A percentile compares a stretch with the other conserved stretches of the same genome.
Evolutionary conservation across 1,140 invertebrate genomes (phyloP).

Genomic region (Drosophila pseudoobscura): DNA sequence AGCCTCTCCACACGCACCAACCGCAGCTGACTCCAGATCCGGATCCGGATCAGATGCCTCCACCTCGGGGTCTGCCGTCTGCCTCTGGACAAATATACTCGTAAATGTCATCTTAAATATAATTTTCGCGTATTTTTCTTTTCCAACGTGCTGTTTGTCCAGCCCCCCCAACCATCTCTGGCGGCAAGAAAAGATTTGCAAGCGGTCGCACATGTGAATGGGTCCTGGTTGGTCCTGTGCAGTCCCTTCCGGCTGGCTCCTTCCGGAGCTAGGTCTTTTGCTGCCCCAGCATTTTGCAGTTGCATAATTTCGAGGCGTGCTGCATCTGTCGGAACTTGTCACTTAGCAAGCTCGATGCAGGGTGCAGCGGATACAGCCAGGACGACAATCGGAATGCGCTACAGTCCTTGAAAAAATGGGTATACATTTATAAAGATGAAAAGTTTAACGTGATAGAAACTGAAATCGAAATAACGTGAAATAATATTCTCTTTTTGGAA

Average conservation of each 20-base stretch:
- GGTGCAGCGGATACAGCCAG: not conserved
- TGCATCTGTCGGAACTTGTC: constrained; percentile 44
- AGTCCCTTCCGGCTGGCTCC: not conserved
- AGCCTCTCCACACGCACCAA: constrained; percentile 39
- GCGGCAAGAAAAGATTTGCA: constrained; percentile 70
- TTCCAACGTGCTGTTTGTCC: constrained; percentile 53
- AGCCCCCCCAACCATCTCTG: not conserved
- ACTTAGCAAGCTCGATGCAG: constrained; percentile 16
- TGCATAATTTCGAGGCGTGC: constrained; percentile 64
- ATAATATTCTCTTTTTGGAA: no score
- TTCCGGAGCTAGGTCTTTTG: no score
- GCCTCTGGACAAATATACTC: constrained; percentile 35
- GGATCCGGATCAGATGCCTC: no score
- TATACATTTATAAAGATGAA: no score
- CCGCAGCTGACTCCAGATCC: constrained; percentile 38
- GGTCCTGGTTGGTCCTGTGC: constrained; percentile 11
- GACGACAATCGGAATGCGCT: constrained; percentile 4
- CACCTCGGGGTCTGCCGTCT: no score
- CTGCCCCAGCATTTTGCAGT: constrained; percentile 30
- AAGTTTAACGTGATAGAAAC: no score
- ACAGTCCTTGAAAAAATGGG: not conserved
- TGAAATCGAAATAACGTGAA: no score
- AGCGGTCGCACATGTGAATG: constrained; percentile 62
- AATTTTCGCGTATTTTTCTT: constrained; percentile 75
- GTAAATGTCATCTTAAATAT: constrained; percentile 80